A percentile compares a stretch with the other conserved stretches of the same genome.
Conservation (phyloP, 2,797 vertebrate genomes). For the Epinephelus malabaricus region DNA sequence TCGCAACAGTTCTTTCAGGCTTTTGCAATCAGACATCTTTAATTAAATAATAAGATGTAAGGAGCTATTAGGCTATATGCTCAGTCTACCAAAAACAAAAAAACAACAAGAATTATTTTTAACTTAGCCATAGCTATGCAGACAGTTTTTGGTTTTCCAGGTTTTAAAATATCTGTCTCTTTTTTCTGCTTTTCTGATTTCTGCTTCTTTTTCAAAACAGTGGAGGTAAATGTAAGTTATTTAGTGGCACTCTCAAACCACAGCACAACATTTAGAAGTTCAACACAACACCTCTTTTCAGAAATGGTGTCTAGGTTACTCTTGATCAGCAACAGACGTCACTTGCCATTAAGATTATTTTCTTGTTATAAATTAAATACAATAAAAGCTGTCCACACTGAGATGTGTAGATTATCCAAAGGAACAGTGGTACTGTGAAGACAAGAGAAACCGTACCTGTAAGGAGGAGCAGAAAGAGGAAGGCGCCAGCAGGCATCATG, state of each 20-base stretch:
- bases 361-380: background rate
- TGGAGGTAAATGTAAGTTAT: background rate
- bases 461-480: conserved; percentile 37
- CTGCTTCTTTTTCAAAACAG: background rate
- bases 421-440: background rate
- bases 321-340: background rate
- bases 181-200: background rate
- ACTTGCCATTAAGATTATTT: background rate
- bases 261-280: background rate
- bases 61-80: background rate
- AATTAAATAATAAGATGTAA: too few relatives aligned
- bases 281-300: background rate
- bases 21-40: background rate
- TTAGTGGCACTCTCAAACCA: background rate
- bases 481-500: conserved; percentile 13
- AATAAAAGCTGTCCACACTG: background rate
- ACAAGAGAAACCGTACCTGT: conserved; percentile 2
- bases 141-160: background rate
- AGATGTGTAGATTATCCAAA: background rate
- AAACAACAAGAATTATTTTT: background rate
- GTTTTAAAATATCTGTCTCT: background rate
- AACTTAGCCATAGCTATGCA: background rate
- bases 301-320: background rate
- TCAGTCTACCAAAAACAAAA: background rate
- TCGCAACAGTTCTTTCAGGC: background rate